Percentiles rank a stretch among this genome's conserved stretches.
Evolutionary conservation across 2,888 invertebrate genomes (phyloP).

Genomic region (Orthosia incerta): DNA sequence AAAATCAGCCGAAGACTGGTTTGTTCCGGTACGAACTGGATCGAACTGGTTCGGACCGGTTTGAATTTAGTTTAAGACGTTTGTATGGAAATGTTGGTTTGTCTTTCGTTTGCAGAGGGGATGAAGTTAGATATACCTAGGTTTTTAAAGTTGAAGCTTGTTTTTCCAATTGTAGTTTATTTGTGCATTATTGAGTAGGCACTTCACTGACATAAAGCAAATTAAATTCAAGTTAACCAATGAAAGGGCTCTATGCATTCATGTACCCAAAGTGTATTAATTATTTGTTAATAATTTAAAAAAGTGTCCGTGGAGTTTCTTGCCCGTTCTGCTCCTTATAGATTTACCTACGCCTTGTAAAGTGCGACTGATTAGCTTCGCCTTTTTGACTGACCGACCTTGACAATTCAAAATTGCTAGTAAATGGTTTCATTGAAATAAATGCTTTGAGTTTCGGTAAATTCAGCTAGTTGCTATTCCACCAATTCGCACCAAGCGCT

Average conservation of each 20-base stretch:
- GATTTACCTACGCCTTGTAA: too few relatives aligned
- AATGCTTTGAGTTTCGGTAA: too few relatives aligned
- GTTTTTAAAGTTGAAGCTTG: conserved; percentile 5
- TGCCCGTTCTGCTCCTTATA: too few relatives aligned
- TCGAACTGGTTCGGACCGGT: conserved; percentile 26
- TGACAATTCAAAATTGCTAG: too few relatives aligned
- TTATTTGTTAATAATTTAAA: too few relatives aligned
- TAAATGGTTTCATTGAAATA: too few relatives aligned
- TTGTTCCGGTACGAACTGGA: conserved; percentile 49
- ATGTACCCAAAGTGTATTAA: background rate
- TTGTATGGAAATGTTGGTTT: conserved; percentile 45
- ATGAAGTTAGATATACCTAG: background rate
- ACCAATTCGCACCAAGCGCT: too few relatives aligned
- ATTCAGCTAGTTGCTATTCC: too few relatives aligned
- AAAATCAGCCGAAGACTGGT: conserved; percentile 59
- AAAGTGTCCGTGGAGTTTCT: too few relatives aligned
- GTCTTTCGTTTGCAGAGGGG: conserved; percentile 13
- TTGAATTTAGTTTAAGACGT: conserved; percentile 42
- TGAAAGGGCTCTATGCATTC: background rate
- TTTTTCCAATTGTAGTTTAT: background rate
- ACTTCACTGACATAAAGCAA: background rate
- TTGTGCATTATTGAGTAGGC: background rate
- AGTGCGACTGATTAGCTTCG: too few relatives aligned
- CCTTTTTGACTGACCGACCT: too few relatives aligned
- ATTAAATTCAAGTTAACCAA: background rate